These are phyloP conservation scores for Emydocephalus ijimae DNA, from an alignment of 2,113 vertebrate genomes.

Conservation along the genomic window DNA sequence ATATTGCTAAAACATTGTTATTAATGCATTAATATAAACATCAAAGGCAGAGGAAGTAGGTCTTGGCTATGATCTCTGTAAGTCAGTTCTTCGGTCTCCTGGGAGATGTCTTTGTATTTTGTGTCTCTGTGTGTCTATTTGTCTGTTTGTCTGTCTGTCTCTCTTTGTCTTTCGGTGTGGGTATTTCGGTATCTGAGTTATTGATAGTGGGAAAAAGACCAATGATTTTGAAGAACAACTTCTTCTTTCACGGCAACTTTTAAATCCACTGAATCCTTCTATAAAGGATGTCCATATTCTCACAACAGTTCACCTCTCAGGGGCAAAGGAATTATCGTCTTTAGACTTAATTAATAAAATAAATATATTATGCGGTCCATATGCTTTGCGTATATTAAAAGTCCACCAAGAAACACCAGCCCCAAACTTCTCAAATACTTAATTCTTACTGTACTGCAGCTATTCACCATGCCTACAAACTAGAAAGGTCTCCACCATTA, in stretches of 20 bases:
- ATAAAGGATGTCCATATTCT: neutral
- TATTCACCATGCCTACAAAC: neutral
- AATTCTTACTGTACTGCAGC: neutral
- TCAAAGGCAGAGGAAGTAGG: neutral
- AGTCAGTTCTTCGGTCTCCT: neutral
- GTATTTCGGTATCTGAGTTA: neutral
- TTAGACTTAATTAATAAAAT: neutral
- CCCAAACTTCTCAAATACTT: neutral
- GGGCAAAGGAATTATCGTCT: neutral
- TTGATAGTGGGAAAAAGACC: neutral
- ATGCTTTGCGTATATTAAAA: neutral
- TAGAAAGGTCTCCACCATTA: neutral
- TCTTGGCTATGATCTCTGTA: neutral
- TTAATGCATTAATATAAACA: neutral
- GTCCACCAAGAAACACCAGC: neutral
- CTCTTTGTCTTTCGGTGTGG: no score
- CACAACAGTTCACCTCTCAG: neutral
- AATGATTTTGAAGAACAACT: neutral
- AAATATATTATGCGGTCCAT: neutral
- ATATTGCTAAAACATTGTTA: neutral
- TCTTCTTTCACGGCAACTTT: neutral
- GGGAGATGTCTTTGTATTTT: neutral
- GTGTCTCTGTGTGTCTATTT: neutral
- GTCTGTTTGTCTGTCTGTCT: neutral
- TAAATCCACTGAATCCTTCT: neutral